A percentile compares a stretch with the other conserved stretches of the same genome.
phyloP scores from a whole-genome alignment of 2,113 vertebrate species.

The Fulica atra region DNA sequence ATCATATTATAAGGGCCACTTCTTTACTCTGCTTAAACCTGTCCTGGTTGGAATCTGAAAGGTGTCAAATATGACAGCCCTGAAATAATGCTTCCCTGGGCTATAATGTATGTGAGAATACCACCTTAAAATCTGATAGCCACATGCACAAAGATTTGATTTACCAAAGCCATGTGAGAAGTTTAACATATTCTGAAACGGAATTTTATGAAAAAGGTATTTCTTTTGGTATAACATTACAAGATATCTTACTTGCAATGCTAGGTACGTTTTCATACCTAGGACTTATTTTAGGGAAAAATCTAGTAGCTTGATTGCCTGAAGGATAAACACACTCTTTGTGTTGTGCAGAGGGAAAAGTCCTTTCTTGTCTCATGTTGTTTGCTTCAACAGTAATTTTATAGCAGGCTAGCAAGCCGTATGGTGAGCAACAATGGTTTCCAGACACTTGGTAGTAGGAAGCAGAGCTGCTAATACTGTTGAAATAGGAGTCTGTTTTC shows the following conservation, averaged over 20 bases:
- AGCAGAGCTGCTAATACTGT: conserved; percentile 4
- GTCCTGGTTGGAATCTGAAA: not conserved
- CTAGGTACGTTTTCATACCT: not conserved
- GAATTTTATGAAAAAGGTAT: not conserved
- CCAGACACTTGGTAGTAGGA: conserved; percentile 1
- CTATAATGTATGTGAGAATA: not conserved
- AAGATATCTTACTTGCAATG: not conserved
- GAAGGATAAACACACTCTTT: not conserved
- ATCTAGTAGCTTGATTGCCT: not conserved
- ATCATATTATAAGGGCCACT: not conserved
- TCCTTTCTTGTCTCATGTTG: not conserved
- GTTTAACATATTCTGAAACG: not conserved
- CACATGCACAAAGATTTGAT: not conserved
- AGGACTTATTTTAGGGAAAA: not conserved
- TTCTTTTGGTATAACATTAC: not conserved
- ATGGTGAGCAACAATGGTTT: not conserved
- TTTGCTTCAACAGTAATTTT: conserved; percentile 28
- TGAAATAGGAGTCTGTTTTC: not conserved
- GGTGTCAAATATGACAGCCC: rapidly evolving
- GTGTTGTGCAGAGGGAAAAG: not conserved
- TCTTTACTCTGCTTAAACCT: not conserved
- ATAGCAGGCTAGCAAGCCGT: not conserved
- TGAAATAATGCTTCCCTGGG: not conserved
- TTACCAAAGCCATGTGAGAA: not conserved
- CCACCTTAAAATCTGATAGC: not conserved